Evolutionary conservation across 2,797 vertebrate genomes (phyloP).

Genomic region (Anniella stebbinsi): DNA sequence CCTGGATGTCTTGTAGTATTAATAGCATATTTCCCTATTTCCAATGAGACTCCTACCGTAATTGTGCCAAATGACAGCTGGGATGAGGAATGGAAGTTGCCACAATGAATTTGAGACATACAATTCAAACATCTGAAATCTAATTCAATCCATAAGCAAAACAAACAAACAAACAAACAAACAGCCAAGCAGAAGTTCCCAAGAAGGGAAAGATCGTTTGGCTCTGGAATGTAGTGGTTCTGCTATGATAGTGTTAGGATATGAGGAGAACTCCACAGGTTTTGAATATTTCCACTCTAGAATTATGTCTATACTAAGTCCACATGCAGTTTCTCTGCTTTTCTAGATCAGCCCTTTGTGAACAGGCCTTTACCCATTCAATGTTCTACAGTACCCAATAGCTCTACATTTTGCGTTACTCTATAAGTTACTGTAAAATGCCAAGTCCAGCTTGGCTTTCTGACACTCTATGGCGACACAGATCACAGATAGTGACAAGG

Average conservation of each 20-base stretch:
- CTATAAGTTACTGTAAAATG: neutral
- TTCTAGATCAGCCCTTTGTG: neutral
- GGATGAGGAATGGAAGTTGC: neutral
- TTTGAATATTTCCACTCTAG: neutral
- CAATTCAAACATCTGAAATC: neutral
- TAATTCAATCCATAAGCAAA: conserved; percentile 2
- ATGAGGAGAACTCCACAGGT: neutral
- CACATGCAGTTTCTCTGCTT: neutral
- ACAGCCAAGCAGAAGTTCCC: neutral
- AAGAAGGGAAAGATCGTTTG: neutral
- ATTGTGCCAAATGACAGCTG: neutral
- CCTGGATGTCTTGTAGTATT: conserved; percentile 49
- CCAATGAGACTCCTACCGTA: conserved; percentile 22
- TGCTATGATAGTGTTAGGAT: neutral
- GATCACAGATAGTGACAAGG: no score
- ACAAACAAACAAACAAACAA: no score
- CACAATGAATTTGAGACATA: neutral
- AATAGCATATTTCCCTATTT: conserved; percentile 31
- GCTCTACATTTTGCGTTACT: neutral
- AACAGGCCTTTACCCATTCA: neutral
- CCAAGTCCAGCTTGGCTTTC: neutral
- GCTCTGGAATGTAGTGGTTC: neutral
- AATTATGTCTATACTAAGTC: neutral
- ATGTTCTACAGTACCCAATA: neutral
- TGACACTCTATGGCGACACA: no score